Base-by-base conservation (phyloP, 2,888 invertebrate genomes). In the Onthophagus sagittarius region DNA sequence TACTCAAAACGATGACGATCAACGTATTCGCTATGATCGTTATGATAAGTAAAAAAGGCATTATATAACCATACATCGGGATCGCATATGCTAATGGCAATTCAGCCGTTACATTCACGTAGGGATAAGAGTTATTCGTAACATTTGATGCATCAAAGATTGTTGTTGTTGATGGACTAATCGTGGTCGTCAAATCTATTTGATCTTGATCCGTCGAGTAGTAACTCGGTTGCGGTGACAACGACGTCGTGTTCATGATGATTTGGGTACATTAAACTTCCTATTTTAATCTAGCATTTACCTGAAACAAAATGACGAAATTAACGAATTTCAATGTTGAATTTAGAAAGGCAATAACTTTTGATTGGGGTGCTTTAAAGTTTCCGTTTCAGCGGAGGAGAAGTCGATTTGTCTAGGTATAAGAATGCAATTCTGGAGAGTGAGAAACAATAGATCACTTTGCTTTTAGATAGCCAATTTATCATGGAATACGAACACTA, bases 21-120 rank as follows among this genome's bases (percentile, higher is more conserved):
- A 97, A 87, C 0, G 96, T 93, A 86, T 98, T 98, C 67, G 96
- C 94, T 2, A 96, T 89, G n/a, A 95, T 92, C 0, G 97, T 97
- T 32, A 96, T 89, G 23, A 96, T 88, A 11, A 97, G 89, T 62
- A 98, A 89, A 80, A 95, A 90, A 0, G 97, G 97, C 82, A 95
- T 92, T 78, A 93, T 89, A 86, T 93, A 91, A 77, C 93, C 93
- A 84, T 92, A 92, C 84, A 94, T 88, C 31, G 93, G 91, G 73
- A 90, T 88, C 0, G 92, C 92, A 84, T 91, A 90, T 71, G 87
- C 86, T 74, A 92, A 89, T 0, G 90, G 92, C 79, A 90, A 88
- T 79, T 91, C 91, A 75, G 88, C 88, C 0, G 92, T 92, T 0
- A 92, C 89, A 81, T 92, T 92, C 75, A 92, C 81, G 79, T 88